These are phyloP conservation scores for Lophius americanus DNA, from an alignment of 2,797 vertebrate species.

Conservation along the genomic window DNA sequence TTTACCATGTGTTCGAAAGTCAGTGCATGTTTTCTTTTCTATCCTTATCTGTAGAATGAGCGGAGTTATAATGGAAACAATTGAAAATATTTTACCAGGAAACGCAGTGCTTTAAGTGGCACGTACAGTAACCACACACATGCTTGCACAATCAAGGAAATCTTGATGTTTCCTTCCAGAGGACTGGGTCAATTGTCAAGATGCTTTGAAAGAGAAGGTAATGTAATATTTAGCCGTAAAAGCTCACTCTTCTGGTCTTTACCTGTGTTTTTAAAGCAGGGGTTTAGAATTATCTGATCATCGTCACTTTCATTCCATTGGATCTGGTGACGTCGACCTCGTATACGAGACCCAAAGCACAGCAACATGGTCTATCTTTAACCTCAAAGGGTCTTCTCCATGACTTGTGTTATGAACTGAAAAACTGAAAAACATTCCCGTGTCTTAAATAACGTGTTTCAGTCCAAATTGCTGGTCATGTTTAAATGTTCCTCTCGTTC, in stretches of 20 bases:
- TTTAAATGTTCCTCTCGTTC: slow-evolving; percentile 12
- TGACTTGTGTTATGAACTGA: slow-evolving; percentile 23
- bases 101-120: slow-evolving; percentile 2
- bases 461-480: slow-evolving; percentile 9
- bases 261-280: slow-evolving; percentile 73
- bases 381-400: slow-evolving; percentile 3
- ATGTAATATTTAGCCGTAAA: not conserved
- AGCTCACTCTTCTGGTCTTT: slow-evolving; percentile 41
- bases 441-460: slow-evolving; percentile 1
- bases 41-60: slow-evolving; percentile 27
- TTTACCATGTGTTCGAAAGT: not conserved
- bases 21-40: slow-evolving; percentile 22
- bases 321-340: slow-evolving; percentile 42
- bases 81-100: slow-evolving; percentile 24
- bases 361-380: slow-evolving; percentile 62
- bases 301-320: slow-evolving; percentile 65
- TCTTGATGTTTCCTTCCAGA: not conserved
- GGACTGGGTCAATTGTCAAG: not conserved
- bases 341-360: slow-evolving; percentile 76
- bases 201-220: not conserved
- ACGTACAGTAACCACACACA: not conserved
- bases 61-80: slow-evolving; percentile 22
- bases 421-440: slow-evolving; percentile 23
- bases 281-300: slow-evolving; percentile 57
- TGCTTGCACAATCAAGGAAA: not conserved